Evolutionary conservation across 2,797 vertebrate genomes (phyloP), one percentile per base, ranked within the genome.

Genomic region (Tokudaia muenninki): DNA sequence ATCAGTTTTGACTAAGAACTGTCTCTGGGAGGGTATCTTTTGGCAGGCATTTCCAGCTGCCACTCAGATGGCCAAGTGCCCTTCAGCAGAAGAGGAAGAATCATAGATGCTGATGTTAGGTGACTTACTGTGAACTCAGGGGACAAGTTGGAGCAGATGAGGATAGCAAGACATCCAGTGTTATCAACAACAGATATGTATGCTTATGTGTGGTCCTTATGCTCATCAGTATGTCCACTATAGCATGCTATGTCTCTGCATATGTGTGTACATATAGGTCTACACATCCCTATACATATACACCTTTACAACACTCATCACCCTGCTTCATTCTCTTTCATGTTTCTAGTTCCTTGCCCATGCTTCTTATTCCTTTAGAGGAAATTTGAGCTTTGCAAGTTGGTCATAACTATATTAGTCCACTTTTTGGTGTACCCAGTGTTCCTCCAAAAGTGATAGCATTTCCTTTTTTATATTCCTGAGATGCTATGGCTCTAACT

Each of bases 181-280:
- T 86, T 11, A 14, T 16, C 47, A 24, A 3, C 4, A 9, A 9
- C 22, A n/a, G 41, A 1, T 16, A 13, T 57, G 12, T 7, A 2
- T 79, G 44, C 31, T 1, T 1, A 14, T 74, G 74, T 34, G 34
- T 63, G 37, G 63, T 13, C 26, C n/a, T 37, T 41, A 31, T 34
- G 31, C 41, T n/a, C 19, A 14, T 31, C 14, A 77, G 9, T 10
- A 21, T 12, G 3, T 10, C 21, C 52, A 31, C 24, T 26, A 17
- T 22, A 17, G 50, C 55, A 16, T 34, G 22, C 2, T n/a, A 75
- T 75, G 4, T 21, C 41, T 93, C n/a, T 67, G 19, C 67, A 29
- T 37, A 22, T 22, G 12, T 47, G 10, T n/a, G 13, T 0, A 0
- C 55, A 6, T 21, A 6, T 2, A 10, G 31, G 3, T 6, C 22